Evolutionary conservation across 2,797 vertebrate genomes (phyloP).

Genomic region (Poeciliopsis infans): DNA sequence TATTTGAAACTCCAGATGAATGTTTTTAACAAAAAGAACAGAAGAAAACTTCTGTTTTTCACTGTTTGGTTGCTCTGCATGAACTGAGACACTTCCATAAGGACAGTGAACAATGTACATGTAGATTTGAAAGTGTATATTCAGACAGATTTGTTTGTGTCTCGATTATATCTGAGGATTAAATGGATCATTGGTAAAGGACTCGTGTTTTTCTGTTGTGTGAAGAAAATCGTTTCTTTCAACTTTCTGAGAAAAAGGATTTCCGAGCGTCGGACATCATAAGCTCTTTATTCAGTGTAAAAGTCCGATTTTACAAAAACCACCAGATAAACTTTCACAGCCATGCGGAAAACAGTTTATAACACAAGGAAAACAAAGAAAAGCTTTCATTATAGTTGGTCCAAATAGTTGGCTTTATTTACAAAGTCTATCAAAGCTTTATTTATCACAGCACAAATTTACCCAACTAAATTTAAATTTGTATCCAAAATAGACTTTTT

Average conservation of each 20-base stretch:
- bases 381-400: slow-evolving; percentile 77
- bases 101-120: slow-evolving; percentile 75
- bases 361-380: slow-evolving; percentile 89
- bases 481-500: slow-evolving; percentile 91
- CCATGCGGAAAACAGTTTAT: slow-evolving; percentile 91
- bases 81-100: not conserved
- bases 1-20: not conserved
- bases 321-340: slow-evolving; percentile 95
- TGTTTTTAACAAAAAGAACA: not conserved
- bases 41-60: not conserved
- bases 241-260: not conserved
- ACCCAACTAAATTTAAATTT: slow-evolving; percentile 79
- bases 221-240: not conserved
- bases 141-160: slow-evolving; percentile 67
- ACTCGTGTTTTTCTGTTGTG: not conserved
- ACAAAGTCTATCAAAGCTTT: slow-evolving; percentile 91
- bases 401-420: slow-evolving; percentile 90
- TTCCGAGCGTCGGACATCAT: slow-evolving; percentile 21
- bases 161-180: slow-evolving; percentile 74
- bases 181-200: slow-evolving; percentile 52
- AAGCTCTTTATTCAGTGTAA: slow-evolving; percentile 97
- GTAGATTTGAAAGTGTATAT: slow-evolving; percentile 78
- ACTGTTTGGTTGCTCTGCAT: not conserved
- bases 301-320: slow-evolving; percentile 89
- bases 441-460: slow-evolving; percentile 88